A percentile compares a stretch with the other conserved stretches of the same genome.
phyloP scores from a whole-genome alignment of 2,888 invertebrate genomes.

The Caenorhabditis sp. region DNA sequence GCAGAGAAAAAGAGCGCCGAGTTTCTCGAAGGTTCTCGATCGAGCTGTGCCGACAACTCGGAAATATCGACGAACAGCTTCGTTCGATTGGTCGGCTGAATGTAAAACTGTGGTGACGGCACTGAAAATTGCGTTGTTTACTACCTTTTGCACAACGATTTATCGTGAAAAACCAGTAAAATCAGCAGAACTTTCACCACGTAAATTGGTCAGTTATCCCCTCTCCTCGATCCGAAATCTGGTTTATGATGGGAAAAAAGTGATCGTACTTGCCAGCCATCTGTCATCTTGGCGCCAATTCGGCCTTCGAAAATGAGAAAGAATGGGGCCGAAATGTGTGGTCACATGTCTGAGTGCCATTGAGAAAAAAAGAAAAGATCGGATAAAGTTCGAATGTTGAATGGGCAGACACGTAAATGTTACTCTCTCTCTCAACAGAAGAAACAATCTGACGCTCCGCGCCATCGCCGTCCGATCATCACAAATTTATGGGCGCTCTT shows the following conservation, averaged over 20 bases:
- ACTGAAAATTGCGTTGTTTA: slow-evolving; percentile 6
- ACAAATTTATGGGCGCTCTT: slow-evolving; percentile 2
- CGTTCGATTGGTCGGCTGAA: neutral
- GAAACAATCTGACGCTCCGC: slow-evolving; percentile 26
- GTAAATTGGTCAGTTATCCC: slow-evolving; percentile 56
- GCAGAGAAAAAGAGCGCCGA: slow-evolving; percentile 27
- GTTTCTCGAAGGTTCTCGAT: slow-evolving; percentile 28
- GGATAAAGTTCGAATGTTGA: slow-evolving; percentile 36
- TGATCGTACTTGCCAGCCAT: slow-evolving; percentile 50
- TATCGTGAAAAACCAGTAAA: slow-evolving; percentile 30
- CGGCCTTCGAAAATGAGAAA: slow-evolving; percentile 40
- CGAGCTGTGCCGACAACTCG: neutral
- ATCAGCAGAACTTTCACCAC: slow-evolving; percentile 16
- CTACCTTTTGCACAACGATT: neutral
- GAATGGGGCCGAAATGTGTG: slow-evolving; percentile 1
- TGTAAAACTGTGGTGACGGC: neutral
- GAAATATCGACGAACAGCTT: slow-evolving; percentile 21
- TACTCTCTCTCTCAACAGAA: neutral
- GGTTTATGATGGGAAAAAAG: slow-evolving; percentile 52
- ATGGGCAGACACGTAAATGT: slow-evolving; percentile 14
- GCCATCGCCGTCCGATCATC: slow-evolving; percentile 33
- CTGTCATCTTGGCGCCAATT: slow-evolving; percentile 55
- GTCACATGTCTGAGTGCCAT: slow-evolving; percentile 45
- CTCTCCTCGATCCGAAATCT: slow-evolving; percentile 36
- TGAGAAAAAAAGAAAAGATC: slow-evolving; percentile 19